Conservation (phyloP, 2,888 invertebrate species). For the Ormyrus thymus region DNA sequence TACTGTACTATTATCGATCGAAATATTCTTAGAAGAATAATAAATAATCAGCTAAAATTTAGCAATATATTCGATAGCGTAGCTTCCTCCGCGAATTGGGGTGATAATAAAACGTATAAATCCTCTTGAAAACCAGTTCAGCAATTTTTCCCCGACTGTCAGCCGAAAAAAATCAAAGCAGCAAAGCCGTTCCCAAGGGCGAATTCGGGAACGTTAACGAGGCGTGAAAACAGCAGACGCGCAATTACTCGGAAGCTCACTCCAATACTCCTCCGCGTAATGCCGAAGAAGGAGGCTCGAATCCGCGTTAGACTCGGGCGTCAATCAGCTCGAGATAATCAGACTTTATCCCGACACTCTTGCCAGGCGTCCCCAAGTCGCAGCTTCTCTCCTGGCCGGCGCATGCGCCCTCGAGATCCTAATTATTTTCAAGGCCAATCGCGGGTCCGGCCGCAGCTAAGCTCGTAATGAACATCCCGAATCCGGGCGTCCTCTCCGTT, state of each 20-base stretch:
- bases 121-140: no score
- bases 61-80: no score
- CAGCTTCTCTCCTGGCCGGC: neutral
- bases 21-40: no score
- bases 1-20: no score
- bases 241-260: conserved; percentile 7
- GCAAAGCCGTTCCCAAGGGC: no score
- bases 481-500: neutral
- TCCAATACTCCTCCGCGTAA: neutral
- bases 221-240: neutral
- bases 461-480: conserved; percentile 1
- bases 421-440: conserved; percentile 48
- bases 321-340: conserved; percentile 44
- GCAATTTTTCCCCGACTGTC: no score
- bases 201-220: neutral
- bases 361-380: no score
- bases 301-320: conserved; percentile 7
- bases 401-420: conserved; percentile 10
- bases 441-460: conserved; percentile 7
- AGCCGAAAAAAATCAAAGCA: no score
- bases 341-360: conserved; percentile 5
- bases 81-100: no score
- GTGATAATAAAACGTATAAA: no score
- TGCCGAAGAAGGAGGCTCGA: neutral
- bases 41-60: no score